Percentiles rank a stretch among this genome's conserved stretches.
Conservation (phyloP, 64 coral and sea anemone species). For the Anthopleura sola region DNA sequence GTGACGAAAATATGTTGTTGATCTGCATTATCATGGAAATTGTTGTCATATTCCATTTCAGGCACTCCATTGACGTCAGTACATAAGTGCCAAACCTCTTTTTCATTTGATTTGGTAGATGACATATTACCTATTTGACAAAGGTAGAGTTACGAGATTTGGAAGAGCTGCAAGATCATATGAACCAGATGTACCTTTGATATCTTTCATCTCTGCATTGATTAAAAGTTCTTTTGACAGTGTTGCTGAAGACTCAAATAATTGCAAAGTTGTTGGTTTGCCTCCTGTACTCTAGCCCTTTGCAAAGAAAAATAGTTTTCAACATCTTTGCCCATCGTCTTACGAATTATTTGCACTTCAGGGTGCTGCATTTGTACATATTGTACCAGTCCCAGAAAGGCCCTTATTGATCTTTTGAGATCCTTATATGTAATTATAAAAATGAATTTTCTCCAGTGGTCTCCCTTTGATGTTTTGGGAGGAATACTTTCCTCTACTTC, state of each 20-base stretch:
- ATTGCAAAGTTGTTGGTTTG: constrained; percentile 35
- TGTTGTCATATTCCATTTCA: neutral
- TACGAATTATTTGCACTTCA: constrained; percentile 34
- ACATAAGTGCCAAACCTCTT: constrained; percentile 32
- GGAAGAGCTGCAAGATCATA: constrained; percentile 31
- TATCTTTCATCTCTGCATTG: constrained; percentile 31
- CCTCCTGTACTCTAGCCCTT: constrained; percentile 42
- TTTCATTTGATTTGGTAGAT: neutral
- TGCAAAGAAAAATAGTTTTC: constrained; percentile 50
- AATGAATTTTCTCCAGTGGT: constrained; percentile 53
- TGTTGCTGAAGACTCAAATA: constrained; percentile 29
- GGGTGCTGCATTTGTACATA: constrained; percentile 49
- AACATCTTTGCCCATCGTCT: constrained; percentile 55
- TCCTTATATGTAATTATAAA: constrained; percentile 24
- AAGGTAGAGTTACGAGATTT: constrained; percentile 41
- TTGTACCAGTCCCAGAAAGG: constrained; percentile 39
- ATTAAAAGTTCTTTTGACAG: constrained; percentile 29
- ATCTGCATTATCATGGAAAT: constrained; percentile 23
- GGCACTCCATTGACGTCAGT: neutral
- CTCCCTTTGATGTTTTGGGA: neutral
- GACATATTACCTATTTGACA: too few relatives aligned
- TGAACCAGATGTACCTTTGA: constrained; percentile 24
- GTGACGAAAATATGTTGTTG: constrained; percentile 22
- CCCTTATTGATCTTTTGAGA: constrained; percentile 26
- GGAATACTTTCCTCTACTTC: neutral